Conservation (phyloP, 2,113 vertebrate species). For the Ophiodon elongatus region DNA sequence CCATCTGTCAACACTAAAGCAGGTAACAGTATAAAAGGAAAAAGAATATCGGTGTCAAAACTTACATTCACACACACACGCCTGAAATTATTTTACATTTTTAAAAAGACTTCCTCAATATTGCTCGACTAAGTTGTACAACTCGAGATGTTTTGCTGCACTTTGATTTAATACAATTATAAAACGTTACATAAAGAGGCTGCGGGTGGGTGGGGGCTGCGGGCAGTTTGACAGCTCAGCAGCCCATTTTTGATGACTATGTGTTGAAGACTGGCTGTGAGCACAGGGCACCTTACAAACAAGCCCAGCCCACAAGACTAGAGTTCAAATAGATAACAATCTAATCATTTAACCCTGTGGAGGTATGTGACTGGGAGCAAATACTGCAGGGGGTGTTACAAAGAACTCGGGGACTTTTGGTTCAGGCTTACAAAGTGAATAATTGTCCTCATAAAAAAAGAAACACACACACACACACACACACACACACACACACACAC, state of each 20-base stretch:
- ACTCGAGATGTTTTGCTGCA: not conserved
- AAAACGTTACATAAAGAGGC: not conserved
- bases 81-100: not conserved
- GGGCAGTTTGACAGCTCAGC: not conserved
- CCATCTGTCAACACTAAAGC: not conserved
- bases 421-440: not conserved
- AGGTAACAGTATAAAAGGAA: not conserved
- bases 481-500: no score
- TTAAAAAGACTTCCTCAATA: not conserved
- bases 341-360: slow-evolving; percentile 40
- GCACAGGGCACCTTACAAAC: slow-evolving; percentile 15
- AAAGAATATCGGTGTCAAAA: no score
- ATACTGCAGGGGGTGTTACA: not conserved
- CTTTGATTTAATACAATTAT: not conserved
- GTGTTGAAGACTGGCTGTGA: slow-evolving; percentile 9
- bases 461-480: no score
- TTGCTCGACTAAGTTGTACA: not conserved
- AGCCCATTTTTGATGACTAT: not conserved
- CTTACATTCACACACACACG: not conserved
- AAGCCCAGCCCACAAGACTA: slow-evolving; percentile 56
- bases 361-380: slow-evolving; percentile 36
- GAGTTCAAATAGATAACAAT: slow-evolving; percentile 61
- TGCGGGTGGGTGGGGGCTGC: not conserved
- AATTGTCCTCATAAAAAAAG: not conserved
- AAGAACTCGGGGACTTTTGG: not conserved